Percentiles rank a stretch among this genome's conserved stretches.
Evolutionary conservation across 2,113 vertebrate species (phyloP).

Genomic region (Passer montanus): DNA sequence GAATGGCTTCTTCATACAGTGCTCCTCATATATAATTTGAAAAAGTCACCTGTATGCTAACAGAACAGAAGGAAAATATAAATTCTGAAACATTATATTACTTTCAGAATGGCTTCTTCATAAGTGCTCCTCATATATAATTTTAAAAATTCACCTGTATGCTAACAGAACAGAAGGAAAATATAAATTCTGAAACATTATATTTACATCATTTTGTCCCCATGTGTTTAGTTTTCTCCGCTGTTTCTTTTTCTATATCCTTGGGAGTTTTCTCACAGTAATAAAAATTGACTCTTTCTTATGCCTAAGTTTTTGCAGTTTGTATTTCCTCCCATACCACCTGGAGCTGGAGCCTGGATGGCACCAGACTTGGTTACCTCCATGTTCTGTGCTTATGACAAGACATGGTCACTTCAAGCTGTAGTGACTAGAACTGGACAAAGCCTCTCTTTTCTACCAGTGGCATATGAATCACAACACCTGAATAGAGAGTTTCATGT

Average conservation of each 20-base stretch:
- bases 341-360: neutral
- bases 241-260: neutral
- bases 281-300: neutral
- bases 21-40: neutral
- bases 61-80: no score
- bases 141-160: neutral
- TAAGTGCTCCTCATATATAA: neutral
- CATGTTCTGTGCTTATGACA: neutral
- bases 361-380: neutral
- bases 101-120: neutral
- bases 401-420: neutral
- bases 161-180: neutral
- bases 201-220: neutral
- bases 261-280: neutral
- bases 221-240: neutral
- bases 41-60: neutral
- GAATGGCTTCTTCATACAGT: neutral
- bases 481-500: neutral
- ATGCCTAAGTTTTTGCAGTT: neutral
- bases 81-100: no score
- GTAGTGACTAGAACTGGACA: neutral
- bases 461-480: fast-evolving
- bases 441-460: neutral
- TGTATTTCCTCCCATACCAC: neutral
- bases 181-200: neutral